Base-by-base conservation (phyloP, 92 coral and sea anemone genomes). In the Phenganax subtilis region DNA sequence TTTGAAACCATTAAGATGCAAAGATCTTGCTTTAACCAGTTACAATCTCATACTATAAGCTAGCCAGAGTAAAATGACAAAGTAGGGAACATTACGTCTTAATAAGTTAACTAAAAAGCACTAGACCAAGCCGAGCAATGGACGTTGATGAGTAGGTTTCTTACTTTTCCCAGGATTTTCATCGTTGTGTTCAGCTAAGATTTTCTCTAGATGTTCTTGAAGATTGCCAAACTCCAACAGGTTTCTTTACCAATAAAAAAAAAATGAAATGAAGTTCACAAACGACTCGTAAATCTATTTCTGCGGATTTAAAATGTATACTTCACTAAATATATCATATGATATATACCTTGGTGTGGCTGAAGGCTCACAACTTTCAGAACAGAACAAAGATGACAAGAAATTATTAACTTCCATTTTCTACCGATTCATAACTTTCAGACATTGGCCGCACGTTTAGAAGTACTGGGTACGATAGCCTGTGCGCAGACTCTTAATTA, bases 181-280 rank as follows among this genome's bases (percentile, higher is more conserved):
- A 30, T 84, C 71, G 58, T 87, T 86, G 87, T 85, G 88, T 61
- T 89, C 90, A 10, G 89, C 86, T 0, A 93, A 88, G 59, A 93
- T 90, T 70, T 91, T 96, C 52, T 87, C 93, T 44, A 93, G 89
- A 59, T 93, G 98, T 51, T 93, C 91, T 62, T 93, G 98, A 16
- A 93, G 88, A 10, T 86, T 91, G 27, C 98, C 91, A 75, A 91
- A 93, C 67, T 93, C 98, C 58, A 93, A 85, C 25, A 93, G 61
- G 10, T 90, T 87, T 84, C 98, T 93, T 77, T 9, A 20, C 25
- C 25, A 20, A 20, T 20, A 25, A 60, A 54, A 17, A 47, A 81
- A 0, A 54, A 2, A 37, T 37, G 47, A 37, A 37, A 37, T 37
- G 3, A 37, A 37, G 47, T 37, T 37, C 47, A 37, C 47, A 37